Percentiles rank a stretch among this genome's conserved stretches.
phyloP scores from a whole-genome alignment of 2,888 invertebrate species.

The Anthophora plumipes region DNA sequence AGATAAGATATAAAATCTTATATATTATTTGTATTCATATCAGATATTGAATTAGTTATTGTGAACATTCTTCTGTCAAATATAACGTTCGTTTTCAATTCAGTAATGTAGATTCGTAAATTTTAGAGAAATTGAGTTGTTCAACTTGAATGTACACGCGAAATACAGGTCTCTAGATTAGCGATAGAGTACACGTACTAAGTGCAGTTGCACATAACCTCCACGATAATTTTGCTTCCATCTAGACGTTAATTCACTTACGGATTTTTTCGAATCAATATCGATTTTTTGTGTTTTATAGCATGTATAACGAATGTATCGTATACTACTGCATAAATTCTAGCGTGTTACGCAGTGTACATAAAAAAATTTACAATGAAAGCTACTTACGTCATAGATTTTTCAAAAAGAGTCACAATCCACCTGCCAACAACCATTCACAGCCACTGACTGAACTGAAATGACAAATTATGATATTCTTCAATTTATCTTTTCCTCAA shows the following conservation, averaged over 20 bases:
- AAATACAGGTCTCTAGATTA: constrained; percentile 1
- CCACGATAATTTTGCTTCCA: background rate
- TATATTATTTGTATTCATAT: background rate
- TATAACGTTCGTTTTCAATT: background rate
- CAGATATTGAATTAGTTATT: too few species aligned
- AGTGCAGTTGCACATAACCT: background rate
- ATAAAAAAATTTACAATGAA: background rate
- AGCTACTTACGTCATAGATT: background rate
- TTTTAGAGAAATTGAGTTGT: background rate
- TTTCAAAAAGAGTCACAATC: background rate
- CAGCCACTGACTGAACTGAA: background rate
- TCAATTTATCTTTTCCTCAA: too few species aligned
- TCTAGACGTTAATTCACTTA: background rate
- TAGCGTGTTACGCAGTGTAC: too few species aligned
- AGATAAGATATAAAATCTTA: too few species aligned
- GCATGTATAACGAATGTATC: background rate
- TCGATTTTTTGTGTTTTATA: background rate
- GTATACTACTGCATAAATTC: background rate
- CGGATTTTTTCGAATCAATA: background rate
- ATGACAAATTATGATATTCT: background rate
- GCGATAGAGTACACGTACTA: background rate
- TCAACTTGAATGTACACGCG: background rate
- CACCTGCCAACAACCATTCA: background rate
- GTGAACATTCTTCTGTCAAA: background rate
- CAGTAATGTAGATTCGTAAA: background rate